These are phyloP conservation scores for Sceloporus tristichus DNA, from an alignment of 2,113 vertebrate species.

Conservation along the genomic window DNA sequence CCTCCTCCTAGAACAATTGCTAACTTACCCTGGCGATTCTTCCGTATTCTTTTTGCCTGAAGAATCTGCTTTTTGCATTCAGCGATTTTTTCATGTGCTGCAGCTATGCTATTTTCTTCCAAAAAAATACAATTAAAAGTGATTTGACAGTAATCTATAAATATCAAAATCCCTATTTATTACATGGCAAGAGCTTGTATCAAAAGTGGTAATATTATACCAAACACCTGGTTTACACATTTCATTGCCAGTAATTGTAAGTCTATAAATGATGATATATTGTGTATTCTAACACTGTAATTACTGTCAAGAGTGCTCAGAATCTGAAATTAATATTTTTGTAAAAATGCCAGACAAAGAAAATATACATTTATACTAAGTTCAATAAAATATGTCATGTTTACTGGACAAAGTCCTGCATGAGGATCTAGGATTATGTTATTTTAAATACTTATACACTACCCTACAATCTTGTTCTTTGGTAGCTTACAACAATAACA, in stretches of 20 bases:
- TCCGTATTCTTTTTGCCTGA: constrained; percentile 96
- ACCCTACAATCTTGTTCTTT: not conserved
- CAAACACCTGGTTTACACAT: not conserved
- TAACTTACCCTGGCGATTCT: constrained; percentile 94
- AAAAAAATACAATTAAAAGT: constrained; percentile 28
- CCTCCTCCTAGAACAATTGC: not conserved
- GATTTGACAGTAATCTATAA: constrained; percentile 21
- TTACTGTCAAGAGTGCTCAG: not conserved
- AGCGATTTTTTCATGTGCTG: constrained; percentile 96
- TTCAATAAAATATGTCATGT: not conserved
- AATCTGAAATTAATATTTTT: constrained; percentile 9
- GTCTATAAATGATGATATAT: not conserved
- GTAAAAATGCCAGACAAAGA: not conserved
- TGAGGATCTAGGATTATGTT: not conserved
- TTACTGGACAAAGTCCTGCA: not conserved
- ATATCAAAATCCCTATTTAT: constrained; percentile 9
- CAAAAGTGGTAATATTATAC: not conserved
- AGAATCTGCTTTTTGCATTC: constrained; percentile 99
- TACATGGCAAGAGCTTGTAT: constrained; percentile 5
- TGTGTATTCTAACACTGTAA: constrained; percentile 1
- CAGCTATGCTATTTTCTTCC: constrained; percentile 91
- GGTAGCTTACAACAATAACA: not conserved
- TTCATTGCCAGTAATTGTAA: constrained; percentile 5
- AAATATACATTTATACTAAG: not conserved
- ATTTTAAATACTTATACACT: not conserved